These are phyloP conservation scores for Mormyrus hasselquistii DNA, from an alignment of 2,797 vertebrate genomes.

Conservation along the genomic window DNA sequence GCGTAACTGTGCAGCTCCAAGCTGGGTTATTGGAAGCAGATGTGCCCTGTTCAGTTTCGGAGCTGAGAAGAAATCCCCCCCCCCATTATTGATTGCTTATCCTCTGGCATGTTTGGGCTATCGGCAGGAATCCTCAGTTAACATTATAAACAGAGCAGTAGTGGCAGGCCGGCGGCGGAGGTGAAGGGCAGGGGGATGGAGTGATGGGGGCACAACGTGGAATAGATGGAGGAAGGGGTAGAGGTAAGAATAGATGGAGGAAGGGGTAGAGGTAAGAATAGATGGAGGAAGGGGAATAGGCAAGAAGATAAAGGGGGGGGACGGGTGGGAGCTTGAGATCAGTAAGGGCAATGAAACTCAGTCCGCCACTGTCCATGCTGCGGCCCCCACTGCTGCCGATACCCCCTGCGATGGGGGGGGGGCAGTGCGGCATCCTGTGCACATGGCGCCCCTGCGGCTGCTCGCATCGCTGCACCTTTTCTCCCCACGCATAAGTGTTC, in stretches of 20 bases:
- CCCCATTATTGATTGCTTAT: constrained; percentile 66
- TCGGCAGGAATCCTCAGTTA: constrained; percentile 49
- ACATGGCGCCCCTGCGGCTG: background rate
- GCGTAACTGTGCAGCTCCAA: constrained; percentile 56
- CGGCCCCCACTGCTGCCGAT: background rate
- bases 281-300: background rate
- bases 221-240: background rate
- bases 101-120: constrained; percentile 61
- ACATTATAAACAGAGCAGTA: constrained; percentile 45
- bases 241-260: background rate
- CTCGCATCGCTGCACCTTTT: background rate
- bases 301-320: background rate
- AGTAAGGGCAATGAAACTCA: background rate
- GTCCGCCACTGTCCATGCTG: background rate
- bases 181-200: background rate
- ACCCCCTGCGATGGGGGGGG: background rate
- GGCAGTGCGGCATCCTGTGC: background rate
- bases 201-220: background rate
- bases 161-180: constrained; percentile 14
- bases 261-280: background rate
- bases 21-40: constrained; percentile 75
- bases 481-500: constrained; percentile 9
- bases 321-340: background rate
- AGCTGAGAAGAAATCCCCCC: constrained; percentile 50
- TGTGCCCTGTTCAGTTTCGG: constrained; percentile 56